Base-by-base conservation (phyloP, 2,113 vertebrate species). In the Nipponia nippon region DNA sequence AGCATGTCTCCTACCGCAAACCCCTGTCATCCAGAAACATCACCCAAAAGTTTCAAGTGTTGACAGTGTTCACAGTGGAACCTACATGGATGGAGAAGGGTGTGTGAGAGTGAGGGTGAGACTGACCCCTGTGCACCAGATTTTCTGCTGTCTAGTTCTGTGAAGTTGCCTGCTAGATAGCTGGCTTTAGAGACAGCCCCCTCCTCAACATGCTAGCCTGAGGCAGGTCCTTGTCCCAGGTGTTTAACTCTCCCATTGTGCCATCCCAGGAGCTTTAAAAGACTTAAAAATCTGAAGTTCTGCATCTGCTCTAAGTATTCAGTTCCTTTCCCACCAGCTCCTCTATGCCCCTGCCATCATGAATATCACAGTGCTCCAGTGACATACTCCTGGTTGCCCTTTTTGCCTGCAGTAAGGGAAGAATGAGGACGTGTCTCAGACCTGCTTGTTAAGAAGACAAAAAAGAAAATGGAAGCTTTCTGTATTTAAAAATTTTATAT, bases 71-170 rank as follows among this genome's bases (percentile, higher is more conserved):
- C 17, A 23, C 7, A 40, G 49, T 63, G 32, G 36, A 75, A 30
- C 13, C 71, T 27, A 2, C 34, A 4, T 1, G 9, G 16, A 16
- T 46, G 9, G 13, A 12, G 11, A 7, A 2, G 5, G 16, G 17
- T 23, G 30, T 4, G 1, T 22, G 34, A 36, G 21, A 21, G 44
- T 25, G 30, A 53, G 13, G 19, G 19, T 46, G 52, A 27, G 11
- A 29, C 17, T 52, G 8, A 3, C 2, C 38, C 36, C 16, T 29
- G 30, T 36, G 34, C 23, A 29, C 1, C 3, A 23, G 15, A 5
- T 22, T 58, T 72, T 20, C 58, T 40, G 5, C 12, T 18, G 23
- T 49, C 14, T 15, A 16, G 8, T 9, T 69, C 44, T 85, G 30
- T 32, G 26, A 29, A 67, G 56, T 4, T 83, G 32, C 49, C 36